Evolutionary conservation across 2,113 vertebrate genomes (phyloP), one percentile per base, ranked within the genome.

Genomic region (Paramisgurnus dabryanus): DNA sequence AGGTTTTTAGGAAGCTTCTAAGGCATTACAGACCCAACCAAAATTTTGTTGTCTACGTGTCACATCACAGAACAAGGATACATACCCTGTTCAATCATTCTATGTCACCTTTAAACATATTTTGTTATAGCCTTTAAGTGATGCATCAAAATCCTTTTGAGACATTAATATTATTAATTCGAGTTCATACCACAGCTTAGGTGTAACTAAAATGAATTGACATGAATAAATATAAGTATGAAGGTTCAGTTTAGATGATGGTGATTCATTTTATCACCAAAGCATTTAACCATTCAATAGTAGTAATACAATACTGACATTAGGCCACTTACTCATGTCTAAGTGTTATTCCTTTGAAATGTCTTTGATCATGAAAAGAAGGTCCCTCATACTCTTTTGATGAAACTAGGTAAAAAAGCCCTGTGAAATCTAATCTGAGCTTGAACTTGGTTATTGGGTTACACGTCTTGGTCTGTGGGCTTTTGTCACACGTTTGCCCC

Each of bases 401-500:
- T 74, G 70, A 67, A 60, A 61, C 76, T 43, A 22, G 40, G 76
- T 7, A 27, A 67, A 65, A 34, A 73, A 67, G 55, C 40, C 49
- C 67, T 67, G 49, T 60, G 70, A 78, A 71, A 80, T 74, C 64
- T 74, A 76, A 67, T 49, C 67, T 34, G 58, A 67, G 66, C 60
- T 79, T 49, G 41, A 80, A 68, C 70, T 50, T 64, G n/a, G 66
- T 82, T 79, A 82, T 60, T 85, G 47, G 70, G 79, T 87, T 79
- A 83, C 85, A 71, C 61, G 67, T 75, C 18, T 81, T 61, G 17
- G 64, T 74, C 76, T n/a, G 45, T 76, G 72, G 66, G 68, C n/a
- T 34, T 63, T 72, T 73, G 72, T 83, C 67, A 12, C 57, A 80
- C 17, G 27, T 79, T 70, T 67, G 41, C 80, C 66, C 53, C 7